phyloP scores from a whole-genome alignment of 1,140 invertebrate species.

The Drosophila aff. region DNA sequence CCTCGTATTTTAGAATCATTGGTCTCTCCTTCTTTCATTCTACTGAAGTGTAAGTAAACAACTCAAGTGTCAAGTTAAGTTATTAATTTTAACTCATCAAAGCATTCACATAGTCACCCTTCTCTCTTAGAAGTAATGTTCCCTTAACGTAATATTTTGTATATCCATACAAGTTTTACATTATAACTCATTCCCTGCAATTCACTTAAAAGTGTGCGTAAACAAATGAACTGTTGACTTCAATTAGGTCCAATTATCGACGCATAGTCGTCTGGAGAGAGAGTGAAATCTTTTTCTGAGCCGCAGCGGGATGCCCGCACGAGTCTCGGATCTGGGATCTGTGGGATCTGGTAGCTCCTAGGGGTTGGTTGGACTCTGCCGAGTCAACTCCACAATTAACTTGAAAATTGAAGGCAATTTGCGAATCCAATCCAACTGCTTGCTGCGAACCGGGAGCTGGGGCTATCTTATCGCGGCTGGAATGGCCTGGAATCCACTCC shows the following conservation, averaged over 20 bases:
- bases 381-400: conserved; percentile 69
- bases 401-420: conserved; percentile 65
- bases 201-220: conserved; percentile 59
- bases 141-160: not conserved
- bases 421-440: conserved; percentile 38
- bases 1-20: not conserved
- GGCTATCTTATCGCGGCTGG: conserved; percentile 59
- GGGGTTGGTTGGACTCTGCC: conserved; percentile 60
- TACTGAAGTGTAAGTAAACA: not conserved
- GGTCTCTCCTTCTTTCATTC: not conserved
- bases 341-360: conserved; percentile 3
- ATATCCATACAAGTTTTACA: not conserved
- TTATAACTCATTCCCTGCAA: conserved; percentile 19
- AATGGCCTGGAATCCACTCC: conserved; percentile 28
- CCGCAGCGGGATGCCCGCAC: conserved; percentile 48
- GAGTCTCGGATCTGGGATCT: conserved; percentile 22
- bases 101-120: not conserved
- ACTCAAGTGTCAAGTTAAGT: not conserved
- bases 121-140: not conserved
- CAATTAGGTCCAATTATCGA: conserved; percentile 80
- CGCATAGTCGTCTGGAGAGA: conserved; percentile 54
- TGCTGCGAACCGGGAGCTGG: conserved; percentile 1
- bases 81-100: not conserved
- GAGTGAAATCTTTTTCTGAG: conserved; percentile 46
- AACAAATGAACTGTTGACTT: conserved; percentile 74